Conservation (phyloP, 2,113 vertebrate species). For the Steatornis caripensis region DNA sequence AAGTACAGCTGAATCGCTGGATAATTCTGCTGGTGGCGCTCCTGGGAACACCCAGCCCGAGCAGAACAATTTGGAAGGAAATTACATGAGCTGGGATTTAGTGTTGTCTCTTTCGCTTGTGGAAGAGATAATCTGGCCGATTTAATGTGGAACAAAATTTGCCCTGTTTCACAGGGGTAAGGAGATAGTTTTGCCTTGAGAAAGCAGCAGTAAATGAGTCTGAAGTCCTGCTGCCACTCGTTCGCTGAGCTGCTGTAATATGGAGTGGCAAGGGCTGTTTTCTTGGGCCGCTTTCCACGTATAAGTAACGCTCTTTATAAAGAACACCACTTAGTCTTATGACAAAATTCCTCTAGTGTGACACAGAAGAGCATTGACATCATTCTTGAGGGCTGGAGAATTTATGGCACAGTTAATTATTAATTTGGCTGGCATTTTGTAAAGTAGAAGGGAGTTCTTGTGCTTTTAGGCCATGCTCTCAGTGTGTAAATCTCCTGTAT, state of each 20-base stretch:
- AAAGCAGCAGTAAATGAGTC: slow-evolving; percentile 50
- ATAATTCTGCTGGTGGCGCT: slow-evolving; percentile 56
- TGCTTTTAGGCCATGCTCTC: slow-evolving; percentile 45
- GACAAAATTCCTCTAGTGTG: slow-evolving; percentile 19
- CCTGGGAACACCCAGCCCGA: slow-evolving; percentile 44
- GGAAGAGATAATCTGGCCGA: slow-evolving; percentile 53
- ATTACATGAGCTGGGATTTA: slow-evolving; percentile 55
- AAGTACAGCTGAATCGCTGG: slow-evolving; percentile 45
- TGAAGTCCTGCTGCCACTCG: slow-evolving; percentile 50
- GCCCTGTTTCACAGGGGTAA: not conserved
- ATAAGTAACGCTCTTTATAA: slow-evolving; percentile 11
- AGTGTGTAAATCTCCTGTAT: slow-evolving; percentile 58
- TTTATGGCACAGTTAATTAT: slow-evolving; percentile 64
- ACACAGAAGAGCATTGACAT: slow-evolving; percentile 11
- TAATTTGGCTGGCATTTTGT: slow-evolving; percentile 66
- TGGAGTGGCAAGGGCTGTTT: slow-evolving; percentile 30
- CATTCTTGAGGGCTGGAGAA: slow-evolving; percentile 23
- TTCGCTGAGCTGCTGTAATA: not conserved
- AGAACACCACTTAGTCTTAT: slow-evolving; percentile 37
- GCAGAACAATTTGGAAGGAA: slow-evolving; percentile 53
- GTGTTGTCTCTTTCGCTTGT: slow-evolving; percentile 51
- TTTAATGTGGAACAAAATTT: slow-evolving; percentile 49
- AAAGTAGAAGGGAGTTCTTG: slow-evolving; percentile 59
- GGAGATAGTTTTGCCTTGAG: slow-evolving; percentile 47
- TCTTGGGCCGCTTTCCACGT: not conserved